phyloP scores from a whole-genome alignment of 2,113 vertebrate genomes.

The Gobiocypris rarus region DNA sequence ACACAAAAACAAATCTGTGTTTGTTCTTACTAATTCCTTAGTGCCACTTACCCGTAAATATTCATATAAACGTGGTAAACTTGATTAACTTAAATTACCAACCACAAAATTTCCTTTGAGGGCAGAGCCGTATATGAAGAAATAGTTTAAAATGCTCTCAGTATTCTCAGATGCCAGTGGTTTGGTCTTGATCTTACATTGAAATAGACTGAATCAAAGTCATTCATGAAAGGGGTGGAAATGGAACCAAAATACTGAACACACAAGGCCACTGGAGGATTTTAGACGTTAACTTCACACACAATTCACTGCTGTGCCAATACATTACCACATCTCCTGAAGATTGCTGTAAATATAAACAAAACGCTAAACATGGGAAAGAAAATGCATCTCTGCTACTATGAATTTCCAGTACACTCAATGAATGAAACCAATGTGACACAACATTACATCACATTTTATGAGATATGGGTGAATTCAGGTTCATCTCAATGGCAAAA shows the following conservation, averaged over 20 bases:
- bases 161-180: constrained; percentile 57
- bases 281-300: constrained; percentile 65
- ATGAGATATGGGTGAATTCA: too few relatives aligned
- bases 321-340: constrained; percentile 69
- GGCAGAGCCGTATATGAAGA: not conserved
- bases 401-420: not conserved
- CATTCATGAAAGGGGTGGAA: constrained; percentile 74
- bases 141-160: constrained; percentile 6
- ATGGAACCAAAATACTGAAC: constrained; percentile 73
- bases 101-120: not conserved
- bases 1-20: not conserved
- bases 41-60: not conserved
- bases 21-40: not conserved
- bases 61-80: not conserved
- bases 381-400: not conserved
- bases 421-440: constrained; percentile 16
- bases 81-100: not conserved
- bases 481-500: too few relatives aligned
- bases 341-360: constrained; percentile 58
- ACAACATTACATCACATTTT: not conserved
- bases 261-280: constrained; percentile 52
- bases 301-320: constrained; percentile 72
- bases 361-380: constrained; percentile 46
- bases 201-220: constrained; percentile 75
- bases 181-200: constrained; percentile 51